Conservation (phyloP, 2,113 vertebrate genomes). For the Nibea albiflora region DNA sequence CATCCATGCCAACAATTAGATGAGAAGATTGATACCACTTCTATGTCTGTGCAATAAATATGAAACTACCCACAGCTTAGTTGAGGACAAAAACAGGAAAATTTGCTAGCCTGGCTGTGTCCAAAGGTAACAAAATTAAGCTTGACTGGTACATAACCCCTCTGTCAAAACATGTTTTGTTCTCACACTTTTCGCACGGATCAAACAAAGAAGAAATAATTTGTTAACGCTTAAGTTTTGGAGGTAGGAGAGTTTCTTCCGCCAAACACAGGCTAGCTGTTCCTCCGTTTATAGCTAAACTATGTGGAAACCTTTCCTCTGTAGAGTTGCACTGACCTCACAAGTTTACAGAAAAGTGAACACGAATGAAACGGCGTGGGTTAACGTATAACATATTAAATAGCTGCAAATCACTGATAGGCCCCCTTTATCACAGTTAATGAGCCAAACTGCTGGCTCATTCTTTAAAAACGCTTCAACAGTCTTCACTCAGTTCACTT, state of each 20-base stretch:
- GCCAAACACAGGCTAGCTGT: neutral
- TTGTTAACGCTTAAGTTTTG: too few species aligned
- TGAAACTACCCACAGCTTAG: neutral
- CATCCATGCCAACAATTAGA: neutral
- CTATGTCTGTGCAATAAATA: neutral
- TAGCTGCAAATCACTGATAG: conserved; percentile 34
- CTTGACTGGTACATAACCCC: too few species aligned
- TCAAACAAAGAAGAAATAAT: too few species aligned
- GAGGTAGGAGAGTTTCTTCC: too few species aligned
- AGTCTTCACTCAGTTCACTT: conserved; percentile 52
- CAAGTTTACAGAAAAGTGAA: conserved; percentile 19
- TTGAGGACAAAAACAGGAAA: neutral
- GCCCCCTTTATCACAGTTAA: conserved; percentile 53
- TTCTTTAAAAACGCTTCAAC: conserved; percentile 52
- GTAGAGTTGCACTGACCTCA: neutral
- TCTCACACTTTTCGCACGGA: too few species aligned
- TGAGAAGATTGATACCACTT: neutral
- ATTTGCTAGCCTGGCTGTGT: too few species aligned
- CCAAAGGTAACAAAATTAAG: neutral
- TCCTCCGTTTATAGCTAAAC: neutral
- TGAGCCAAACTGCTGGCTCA: conserved; percentile 60
- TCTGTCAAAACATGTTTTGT: too few species aligned
- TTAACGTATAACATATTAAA: conserved; percentile 42
- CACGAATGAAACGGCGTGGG: conserved; percentile 10
- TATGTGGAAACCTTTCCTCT: neutral